Percentiles rank a stretch among this genome's conserved stretches.
Conservation (phyloP, 2,888 invertebrate species). For the Philhelius pedissequus region DNA sequence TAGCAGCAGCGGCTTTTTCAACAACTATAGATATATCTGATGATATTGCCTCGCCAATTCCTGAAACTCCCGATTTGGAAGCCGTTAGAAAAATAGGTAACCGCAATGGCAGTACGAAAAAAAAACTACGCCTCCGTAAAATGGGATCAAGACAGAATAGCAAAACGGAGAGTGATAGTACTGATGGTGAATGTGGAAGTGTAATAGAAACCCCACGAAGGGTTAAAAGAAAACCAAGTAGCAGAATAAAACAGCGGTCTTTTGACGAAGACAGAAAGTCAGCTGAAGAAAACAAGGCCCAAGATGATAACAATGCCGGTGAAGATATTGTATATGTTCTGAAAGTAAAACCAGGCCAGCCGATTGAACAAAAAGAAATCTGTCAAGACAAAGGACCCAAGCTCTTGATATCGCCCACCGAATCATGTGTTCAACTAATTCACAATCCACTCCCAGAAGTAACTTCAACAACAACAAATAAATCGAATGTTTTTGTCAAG, state of each 20-base stretch:
- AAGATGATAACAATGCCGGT: conserved; percentile 71
- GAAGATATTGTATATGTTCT: conserved; percentile 77
- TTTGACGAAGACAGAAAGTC: conserved; percentile 74
- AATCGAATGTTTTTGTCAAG: conserved; percentile 86
- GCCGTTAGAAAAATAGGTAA: conserved; percentile 17
- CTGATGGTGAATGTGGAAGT: conserved; percentile 75
- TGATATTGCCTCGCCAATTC: conserved; percentile 73
- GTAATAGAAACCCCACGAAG: conserved; percentile 77
- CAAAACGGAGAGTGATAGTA: conserved; percentile 79
- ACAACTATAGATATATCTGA: conserved; percentile 71
- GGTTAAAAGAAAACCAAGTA: conserved; percentile 77
- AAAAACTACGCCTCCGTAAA: conserved; percentile 76
- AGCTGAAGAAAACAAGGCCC: conserved; percentile 69
- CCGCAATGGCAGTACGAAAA: conserved; percentile 72
- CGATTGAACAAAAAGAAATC: conserved; percentile 72
- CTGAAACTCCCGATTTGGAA: conserved; percentile 69
- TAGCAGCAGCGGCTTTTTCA: conserved; percentile 67
- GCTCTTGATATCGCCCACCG: conserved; percentile 70
- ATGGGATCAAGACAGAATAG: conserved; percentile 78
- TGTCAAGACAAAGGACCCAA: conserved; percentile 43
- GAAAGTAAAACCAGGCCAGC: conserved; percentile 76
- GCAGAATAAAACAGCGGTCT: conserved; percentile 76
- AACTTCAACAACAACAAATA: conserved; percentile 69
- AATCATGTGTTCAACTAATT: conserved; percentile 69
- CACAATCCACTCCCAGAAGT: conserved; percentile 54